Evolutionary conservation across 2,888 invertebrate species (phyloP), one percentile per base, ranked within the genome.

Genomic region (Aphelenchoides bicaudatus): DNA sequence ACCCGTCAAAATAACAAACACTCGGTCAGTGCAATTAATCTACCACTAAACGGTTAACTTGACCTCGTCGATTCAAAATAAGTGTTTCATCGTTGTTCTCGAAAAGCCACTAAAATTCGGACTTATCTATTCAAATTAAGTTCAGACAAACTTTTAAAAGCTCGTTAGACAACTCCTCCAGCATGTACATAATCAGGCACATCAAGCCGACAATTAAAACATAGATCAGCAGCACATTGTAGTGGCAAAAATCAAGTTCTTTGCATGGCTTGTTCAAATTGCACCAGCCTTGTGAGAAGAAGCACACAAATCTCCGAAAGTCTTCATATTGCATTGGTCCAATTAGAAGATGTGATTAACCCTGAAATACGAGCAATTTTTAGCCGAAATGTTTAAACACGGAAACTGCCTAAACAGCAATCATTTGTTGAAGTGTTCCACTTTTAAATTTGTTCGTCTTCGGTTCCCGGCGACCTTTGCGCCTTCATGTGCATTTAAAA

Each of bases 191-290:
- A 25, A 43, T 43, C 43, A 43, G 25, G 25, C 43, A 43, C 43
- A 43, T 21, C 10, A 43, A 19, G 43, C 16, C 10, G 23, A 43
- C 25, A 19, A 43, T 6, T 8, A 43, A 21, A 19, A n/a, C n/a
- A 25, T 43, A 43, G 6, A 43, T 25, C 16, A 43, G 25, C 16
- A 43, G 8, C 10, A 43, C 43, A 25, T 43, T 19, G 8, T n/a
- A 43, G 23, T 43, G 43, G 23, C 43, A 43, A 25, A 43, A 43
- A 25, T 6, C 25, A 8, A 43, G 43, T n/a, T 43, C 43, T 19
- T 43, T n/a, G 43, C 43, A 43, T 6, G 43, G 43, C n/a, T 25
- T 6, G 43, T 43, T 6, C 21, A 43, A n/a, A n/a, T 43, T 43
- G 43, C 43, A 43, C 43, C 43, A 43, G 25, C 25, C 25, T n/a